phyloP scores from a whole-genome alignment of 1,140 invertebrate species.

The Brachionus rubens region DNA sequence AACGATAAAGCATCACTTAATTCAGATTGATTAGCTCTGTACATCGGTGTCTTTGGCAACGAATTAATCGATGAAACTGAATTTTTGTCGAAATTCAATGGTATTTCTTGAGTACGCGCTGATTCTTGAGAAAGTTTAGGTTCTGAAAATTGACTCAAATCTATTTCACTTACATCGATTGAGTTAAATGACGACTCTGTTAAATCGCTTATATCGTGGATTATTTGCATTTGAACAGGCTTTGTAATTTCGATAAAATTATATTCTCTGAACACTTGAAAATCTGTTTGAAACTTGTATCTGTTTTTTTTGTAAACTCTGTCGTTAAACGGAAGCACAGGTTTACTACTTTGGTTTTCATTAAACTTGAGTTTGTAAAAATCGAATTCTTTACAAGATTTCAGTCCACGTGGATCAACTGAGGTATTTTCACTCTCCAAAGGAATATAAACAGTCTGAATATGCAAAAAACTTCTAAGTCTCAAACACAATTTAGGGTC shows the following conservation, averaged over 20 bases:
- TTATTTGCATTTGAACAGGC: no score
- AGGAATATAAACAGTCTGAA: background rate
- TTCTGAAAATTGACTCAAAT: no score
- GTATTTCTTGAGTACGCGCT: no score
- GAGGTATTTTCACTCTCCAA: background rate
- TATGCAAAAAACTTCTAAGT: background rate
- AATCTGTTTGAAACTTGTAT: background rate
- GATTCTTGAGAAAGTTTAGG: no score
- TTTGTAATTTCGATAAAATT: no score
- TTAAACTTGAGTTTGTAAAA: no score
- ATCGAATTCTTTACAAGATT: conserved; percentile 11
- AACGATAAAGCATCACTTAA: background rate
- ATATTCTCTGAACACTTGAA: no score
- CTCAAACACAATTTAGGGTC: background rate
- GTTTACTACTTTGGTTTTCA: no score
- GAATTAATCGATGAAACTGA: background rate
- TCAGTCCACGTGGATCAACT: background rate
- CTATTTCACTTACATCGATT: no score
- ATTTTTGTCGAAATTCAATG: no score
- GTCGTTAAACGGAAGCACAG: background rate
- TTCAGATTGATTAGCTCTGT: background rate
- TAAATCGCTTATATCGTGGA: no score
- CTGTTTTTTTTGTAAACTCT: background rate
- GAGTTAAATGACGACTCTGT: no score
- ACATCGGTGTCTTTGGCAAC: background rate